Evolutionary conservation across 2,113 vertebrate species (phyloP), one percentile per base, ranked within the genome.

Genomic region (Thomomys bottae): DNA sequence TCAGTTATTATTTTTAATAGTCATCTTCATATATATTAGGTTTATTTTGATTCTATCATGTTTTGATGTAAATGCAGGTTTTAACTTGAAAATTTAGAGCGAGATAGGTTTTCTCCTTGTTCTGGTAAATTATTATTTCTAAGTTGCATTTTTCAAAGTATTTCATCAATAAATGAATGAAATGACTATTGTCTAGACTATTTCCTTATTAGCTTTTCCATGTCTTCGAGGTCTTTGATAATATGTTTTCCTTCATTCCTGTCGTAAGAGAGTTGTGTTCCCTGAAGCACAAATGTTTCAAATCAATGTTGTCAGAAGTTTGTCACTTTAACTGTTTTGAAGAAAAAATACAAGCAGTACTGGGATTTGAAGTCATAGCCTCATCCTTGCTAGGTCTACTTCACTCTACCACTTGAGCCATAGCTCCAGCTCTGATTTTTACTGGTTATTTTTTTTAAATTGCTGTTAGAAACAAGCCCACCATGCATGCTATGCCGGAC

Each of bases 61-160:
- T 54, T 54, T 54, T 54, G 49, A 15, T 54, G 4, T 54, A 54
- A 54, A 54, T 54, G 18, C 18, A 15, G 49, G 49, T 54, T 54
- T 54, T 54, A 54, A 54, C 49, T 54, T 54, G 14, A 54, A 84
- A 76, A 71, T 95, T 77, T 78, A 87, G 70, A 30, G 9, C 26
- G 85, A 36, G 87, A 92, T 92, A 45, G 8, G 71, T 84, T 73
- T 94, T 77, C 54, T 78, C 64, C 83, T 30, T 57, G 26, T 68
- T 85, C 88, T 87, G 38, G 8, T 81, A 91, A 79, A 40, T 83
- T 86, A 66, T 88, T 77, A 82, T 83, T 86, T 49, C 26, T 78
- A 78, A 88, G 26, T 68, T 95, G 36, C 64, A 87, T 90, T 96
- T 88, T 54, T 54, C 17, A 88, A 85, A 34, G 5, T 42, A 42